Base-by-base conservation (phyloP, 2,113 vertebrate genomes). In the Trochalopteron elliotii region DNA sequence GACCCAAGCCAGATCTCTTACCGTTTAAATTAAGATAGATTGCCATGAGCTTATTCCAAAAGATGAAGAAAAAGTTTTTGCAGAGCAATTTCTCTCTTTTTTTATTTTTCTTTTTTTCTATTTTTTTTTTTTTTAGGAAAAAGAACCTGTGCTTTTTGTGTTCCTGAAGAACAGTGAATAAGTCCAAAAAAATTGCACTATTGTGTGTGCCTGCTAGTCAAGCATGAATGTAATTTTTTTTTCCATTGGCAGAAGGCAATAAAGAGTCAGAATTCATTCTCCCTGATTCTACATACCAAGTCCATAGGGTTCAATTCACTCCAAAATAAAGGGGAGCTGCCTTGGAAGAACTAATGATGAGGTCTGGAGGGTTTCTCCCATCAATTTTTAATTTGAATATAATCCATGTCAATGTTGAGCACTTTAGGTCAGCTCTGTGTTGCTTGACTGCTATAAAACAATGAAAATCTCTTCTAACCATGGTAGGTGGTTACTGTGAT, bases 1-100 rank as follows among this genome's bases (percentile, higher is more conserved):
- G 65, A 95, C 55, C 25, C 21, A 70, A 55, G 47, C 80, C 89
- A 93, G 83, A 67, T 81, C 68, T 39, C 42, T 93, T 82, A 42
- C 31, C 33, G n/a, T 89, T 82, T 85, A 79, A 95, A 96, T 94
- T 76, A 96, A 91, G 89, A 96, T 70, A 89, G 56, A 96, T 87
- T 93, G 64, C 59, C 27, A 39, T 71, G 23, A 89, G 45, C 19
- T 92, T 69, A 60, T 91, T 95, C 89, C 57, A 76, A 71, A 94
- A 93, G 44, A 82, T 42, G 72, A 86, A 90, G 63, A 74, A 95
- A 87, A 90, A 42, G 22, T 3, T 91, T 91, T 84, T 89, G 52
- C 40, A 82, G 20, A 65, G 55, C 20, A 50, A 53, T 83, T 77
- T 44, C 1, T 40, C 40, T 47, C 5, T 40, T 6, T 11, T 4